Percentiles rank a stretch among this genome's conserved stretches.
These are phyloP conservation scores for Tetropium fuscum DNA, from an alignment of 2,888 invertebrate species.

Conservation along the genomic window DNA sequence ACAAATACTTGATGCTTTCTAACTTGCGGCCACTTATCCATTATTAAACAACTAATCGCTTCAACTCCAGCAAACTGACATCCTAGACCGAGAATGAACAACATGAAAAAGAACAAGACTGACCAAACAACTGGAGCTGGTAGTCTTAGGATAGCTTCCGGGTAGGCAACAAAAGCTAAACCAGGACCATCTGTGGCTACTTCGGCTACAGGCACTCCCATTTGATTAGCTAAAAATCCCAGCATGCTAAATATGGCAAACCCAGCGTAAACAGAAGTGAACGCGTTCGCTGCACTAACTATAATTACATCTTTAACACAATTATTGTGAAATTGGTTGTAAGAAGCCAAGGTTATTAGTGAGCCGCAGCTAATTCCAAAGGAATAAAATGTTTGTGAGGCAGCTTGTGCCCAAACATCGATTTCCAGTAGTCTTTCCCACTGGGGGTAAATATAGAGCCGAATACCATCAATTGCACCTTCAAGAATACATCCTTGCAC, in stretches of 20 bases:
- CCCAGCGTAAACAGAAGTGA: constrained; percentile 83
- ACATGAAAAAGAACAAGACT: constrained; percentile 77
- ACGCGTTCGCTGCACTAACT: constrained; percentile 77
- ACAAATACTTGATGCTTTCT: constrained; percentile 73
- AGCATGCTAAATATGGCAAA: constrained; percentile 84
- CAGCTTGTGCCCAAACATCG: constrained; percentile 85
- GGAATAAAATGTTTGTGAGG: constrained; percentile 87
- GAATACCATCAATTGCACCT: constrained; percentile 79
- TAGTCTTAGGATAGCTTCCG: constrained; percentile 80
- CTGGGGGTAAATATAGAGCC: constrained; percentile 83
- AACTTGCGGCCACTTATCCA: constrained; percentile 75
- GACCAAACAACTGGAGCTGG: constrained; percentile 80
- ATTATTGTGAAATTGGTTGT: constrained; percentile 78
- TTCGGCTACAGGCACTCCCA: constrained; percentile 75
- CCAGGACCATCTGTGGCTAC: constrained; percentile 80
- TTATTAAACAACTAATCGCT: constrained; percentile 76
- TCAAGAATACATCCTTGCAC: constrained; percentile 75
- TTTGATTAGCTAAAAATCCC: constrained; percentile 77
- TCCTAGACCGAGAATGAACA: constrained; percentile 78
- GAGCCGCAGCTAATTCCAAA: constrained; percentile 83
- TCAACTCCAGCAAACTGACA: constrained; percentile 81
- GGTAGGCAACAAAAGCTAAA: constrained; percentile 81
- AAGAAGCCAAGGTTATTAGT: constrained; percentile 81
- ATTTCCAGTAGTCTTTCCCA: constrained; percentile 79
- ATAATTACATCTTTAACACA: constrained; percentile 81